These are phyloP conservation scores for Misgurnus anguillicaudatus DNA, from an alignment of 2,113 vertebrate species.

Conservation along the genomic window DNA sequence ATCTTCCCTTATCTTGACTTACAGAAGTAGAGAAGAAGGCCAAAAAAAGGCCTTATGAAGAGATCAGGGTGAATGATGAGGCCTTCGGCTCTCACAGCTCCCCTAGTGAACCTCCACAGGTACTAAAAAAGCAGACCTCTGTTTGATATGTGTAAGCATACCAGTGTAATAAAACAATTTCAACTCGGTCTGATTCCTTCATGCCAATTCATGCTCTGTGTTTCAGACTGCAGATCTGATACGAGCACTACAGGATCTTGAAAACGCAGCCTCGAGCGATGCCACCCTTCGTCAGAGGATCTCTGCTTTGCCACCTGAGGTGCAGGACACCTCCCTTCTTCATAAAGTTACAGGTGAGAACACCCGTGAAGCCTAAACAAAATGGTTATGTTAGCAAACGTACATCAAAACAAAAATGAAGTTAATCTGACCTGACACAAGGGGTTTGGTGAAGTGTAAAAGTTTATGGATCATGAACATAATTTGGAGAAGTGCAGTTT, in stretches of 20 bases:
- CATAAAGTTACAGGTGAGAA: constrained; percentile 93
- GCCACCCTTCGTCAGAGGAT: constrained; percentile 93
- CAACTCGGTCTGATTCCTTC: background rate
- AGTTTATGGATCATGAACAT: no score
- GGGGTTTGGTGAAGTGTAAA: background rate
- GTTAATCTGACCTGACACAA: background rate
- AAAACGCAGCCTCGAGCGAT: constrained; percentile 94
- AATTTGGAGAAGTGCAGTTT: no score
- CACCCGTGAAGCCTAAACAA: background rate
- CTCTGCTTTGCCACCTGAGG: constrained; percentile 91
- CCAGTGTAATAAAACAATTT: background rate
- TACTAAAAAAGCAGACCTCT: constrained; percentile 52
- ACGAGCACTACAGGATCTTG: constrained; percentile 95
- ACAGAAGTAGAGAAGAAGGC: constrained; percentile 82
- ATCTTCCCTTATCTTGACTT: background rate
- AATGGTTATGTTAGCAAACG: no score
- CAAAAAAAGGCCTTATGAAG: constrained; percentile 90
- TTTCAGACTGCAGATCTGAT: constrained; percentile 92
- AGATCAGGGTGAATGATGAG: constrained; percentile 87
- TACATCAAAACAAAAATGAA: no score
- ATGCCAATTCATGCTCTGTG: background rate
- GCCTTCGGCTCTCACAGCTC: constrained; percentile 87
- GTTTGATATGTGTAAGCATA: background rate
- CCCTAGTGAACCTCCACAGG: constrained; percentile 92
- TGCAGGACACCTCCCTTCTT: constrained; percentile 93